phyloP scores from a whole-genome alignment of 2,888 invertebrate species.

The Deilephila elpenor region DNA sequence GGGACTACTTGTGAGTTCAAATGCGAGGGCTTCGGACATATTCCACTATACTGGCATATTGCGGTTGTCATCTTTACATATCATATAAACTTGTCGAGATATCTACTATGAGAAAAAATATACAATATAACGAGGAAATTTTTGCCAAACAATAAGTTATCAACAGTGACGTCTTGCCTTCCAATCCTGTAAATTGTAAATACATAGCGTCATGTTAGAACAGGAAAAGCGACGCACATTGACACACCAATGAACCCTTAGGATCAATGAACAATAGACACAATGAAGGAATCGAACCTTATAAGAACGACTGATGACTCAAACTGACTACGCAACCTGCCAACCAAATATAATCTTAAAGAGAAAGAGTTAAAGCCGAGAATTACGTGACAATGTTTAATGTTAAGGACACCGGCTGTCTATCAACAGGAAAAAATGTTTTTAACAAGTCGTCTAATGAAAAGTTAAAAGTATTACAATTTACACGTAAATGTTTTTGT shows the following conservation, averaged over 20 bases:
- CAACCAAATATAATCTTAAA: not conserved
- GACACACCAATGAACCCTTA: constrained; percentile 16
- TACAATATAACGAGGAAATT: too few relatives aligned
- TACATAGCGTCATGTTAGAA: not conserved
- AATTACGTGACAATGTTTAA: not conserved
- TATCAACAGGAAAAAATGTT: constrained; percentile 23
- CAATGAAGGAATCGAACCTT: constrained; percentile 13
- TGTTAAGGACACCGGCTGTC: not conserved
- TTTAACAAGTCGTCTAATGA: not conserved
- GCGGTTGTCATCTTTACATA: too few relatives aligned
- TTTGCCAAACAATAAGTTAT: too few relatives aligned
- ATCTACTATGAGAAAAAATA: too few relatives aligned
- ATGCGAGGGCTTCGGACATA: too few relatives aligned
- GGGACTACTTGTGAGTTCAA: too few relatives aligned
- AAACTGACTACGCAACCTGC: not conserved
- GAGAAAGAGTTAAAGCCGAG: not conserved
- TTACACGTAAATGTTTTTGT: constrained; percentile 4
- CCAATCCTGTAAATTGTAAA: too few relatives aligned
- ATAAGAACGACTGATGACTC: constrained; percentile 2
- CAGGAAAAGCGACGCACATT: not conserved
- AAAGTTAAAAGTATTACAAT: not conserved
- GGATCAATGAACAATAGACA: constrained; percentile 18
- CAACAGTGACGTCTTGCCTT: too few relatives aligned
- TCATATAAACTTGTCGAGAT: too few relatives aligned
- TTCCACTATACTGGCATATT: too few relatives aligned